These are phyloP conservation scores for Epirrhoe alternata DNA, from an alignment of 2,888 invertebrate genomes.

Conservation along the genomic window DNA sequence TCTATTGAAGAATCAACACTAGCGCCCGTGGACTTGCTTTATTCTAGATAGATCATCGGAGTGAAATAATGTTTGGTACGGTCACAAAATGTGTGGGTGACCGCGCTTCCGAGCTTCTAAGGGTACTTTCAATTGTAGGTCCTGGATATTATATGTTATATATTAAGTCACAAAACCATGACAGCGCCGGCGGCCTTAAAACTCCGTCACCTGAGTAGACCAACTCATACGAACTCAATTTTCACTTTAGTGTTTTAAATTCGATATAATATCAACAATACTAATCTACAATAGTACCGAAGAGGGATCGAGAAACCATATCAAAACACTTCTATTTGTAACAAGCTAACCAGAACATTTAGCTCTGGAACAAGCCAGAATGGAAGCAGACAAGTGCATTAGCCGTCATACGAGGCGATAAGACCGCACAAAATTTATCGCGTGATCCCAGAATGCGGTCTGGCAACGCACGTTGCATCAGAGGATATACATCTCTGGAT, in stretches of 20 bases:
- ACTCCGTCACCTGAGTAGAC: no score
- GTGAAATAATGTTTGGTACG: no score
- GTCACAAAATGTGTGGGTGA: no score
- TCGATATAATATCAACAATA: neutral
- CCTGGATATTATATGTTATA: no score
- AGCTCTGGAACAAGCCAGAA: conserved; percentile 20
- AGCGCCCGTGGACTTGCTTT: no score
- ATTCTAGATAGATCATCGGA: no score
- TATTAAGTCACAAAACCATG: no score
- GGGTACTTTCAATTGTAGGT: no score
- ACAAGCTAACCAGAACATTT: conserved; percentile 4
- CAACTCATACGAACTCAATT: no score
- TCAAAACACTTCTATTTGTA: neutral
- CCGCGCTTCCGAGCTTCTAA: no score
- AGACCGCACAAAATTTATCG: conserved; percentile 37
- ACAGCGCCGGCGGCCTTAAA: no score
- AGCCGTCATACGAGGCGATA: conserved; percentile 30
- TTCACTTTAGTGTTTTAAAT: neutral
- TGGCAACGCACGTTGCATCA: conserved; percentile 39
- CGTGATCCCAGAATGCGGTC: conserved; percentile 38
- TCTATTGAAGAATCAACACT: no score
- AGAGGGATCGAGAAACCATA: neutral
- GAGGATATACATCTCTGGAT: conserved; percentile 24
- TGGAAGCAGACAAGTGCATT: conserved; percentile 27
- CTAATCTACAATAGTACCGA: neutral